Evolutionary conservation across 2,113 vertebrate species (phyloP).

Genomic region (Setophaga coronata): DNA sequence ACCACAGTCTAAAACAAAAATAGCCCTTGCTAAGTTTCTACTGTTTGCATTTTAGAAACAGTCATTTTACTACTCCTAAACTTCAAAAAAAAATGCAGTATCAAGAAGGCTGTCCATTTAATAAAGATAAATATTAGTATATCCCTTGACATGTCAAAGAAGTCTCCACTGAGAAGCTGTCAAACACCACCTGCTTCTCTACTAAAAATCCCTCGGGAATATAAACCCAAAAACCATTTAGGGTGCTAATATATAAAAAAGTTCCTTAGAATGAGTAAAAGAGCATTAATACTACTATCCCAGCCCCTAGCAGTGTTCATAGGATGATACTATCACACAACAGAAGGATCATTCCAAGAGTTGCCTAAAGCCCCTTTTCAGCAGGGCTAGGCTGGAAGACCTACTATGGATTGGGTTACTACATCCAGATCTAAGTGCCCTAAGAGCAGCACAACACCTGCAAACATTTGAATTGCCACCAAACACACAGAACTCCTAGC

Average conservation of each 20-base stretch:
- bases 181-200: background rate
- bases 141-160: background rate
- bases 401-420: background rate
- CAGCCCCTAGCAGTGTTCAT: background rate
- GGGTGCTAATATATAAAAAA: background rate
- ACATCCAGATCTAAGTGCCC: rapidly evolving
- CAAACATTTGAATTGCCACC: background rate
- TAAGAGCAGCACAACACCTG: background rate
- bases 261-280: background rate
- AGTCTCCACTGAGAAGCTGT: background rate
- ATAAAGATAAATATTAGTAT: background rate
- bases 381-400: background rate
- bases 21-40: background rate
- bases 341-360: background rate
- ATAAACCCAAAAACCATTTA: background rate
- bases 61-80: background rate
- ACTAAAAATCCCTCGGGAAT: background rate
- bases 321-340: background rate
- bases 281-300: background rate
- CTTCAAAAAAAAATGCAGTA: background rate
- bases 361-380: background rate
- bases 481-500: background rate
- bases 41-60: background rate
- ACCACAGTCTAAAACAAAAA: background rate
- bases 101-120: background rate